Evolutionary conservation across 2,797 vertebrate species (phyloP).

Genomic region (Sebastes oblongus): DNA sequence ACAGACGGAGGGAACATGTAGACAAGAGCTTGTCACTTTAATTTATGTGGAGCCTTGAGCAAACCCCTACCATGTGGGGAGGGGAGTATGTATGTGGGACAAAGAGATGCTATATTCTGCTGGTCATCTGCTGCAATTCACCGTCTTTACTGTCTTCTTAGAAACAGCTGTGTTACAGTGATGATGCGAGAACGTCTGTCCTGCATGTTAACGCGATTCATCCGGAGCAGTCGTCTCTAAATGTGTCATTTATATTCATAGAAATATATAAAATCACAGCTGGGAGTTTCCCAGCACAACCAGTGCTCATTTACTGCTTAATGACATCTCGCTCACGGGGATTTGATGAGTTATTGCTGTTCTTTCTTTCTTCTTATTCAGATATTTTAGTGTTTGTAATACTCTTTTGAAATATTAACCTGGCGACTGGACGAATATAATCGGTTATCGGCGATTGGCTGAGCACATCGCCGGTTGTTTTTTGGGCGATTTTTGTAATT

Average conservation of each 20-base stretch:
- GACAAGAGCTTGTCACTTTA: slow-evolving; percentile 53
- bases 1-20: slow-evolving; percentile 12
- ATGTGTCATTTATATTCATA: background rate
- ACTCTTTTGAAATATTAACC: background rate
- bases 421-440: no score
- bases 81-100: slow-evolving; percentile 15
- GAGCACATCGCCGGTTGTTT: no score
- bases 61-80: slow-evolving; percentile 19
- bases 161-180: background rate
- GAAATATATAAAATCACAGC: background rate
- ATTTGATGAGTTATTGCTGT: background rate
- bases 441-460: no score
- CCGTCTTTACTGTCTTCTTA: background rate
- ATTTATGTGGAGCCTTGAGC: slow-evolving; percentile 62
- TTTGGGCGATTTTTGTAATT: no score
- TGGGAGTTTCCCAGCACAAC: background rate
- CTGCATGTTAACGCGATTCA: background rate
- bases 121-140: slow-evolving; percentile 21
- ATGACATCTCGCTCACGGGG: background rate
- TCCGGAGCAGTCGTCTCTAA: background rate
- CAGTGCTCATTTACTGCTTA: background rate
- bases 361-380: no score
- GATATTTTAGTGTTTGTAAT: background rate
- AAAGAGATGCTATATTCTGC: slow-evolving; percentile 32
- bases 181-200: background rate